Evolutionary conservation across 2,888 invertebrate genomes (phyloP).

Genomic region (Steinernema scapterisci): DNA sequence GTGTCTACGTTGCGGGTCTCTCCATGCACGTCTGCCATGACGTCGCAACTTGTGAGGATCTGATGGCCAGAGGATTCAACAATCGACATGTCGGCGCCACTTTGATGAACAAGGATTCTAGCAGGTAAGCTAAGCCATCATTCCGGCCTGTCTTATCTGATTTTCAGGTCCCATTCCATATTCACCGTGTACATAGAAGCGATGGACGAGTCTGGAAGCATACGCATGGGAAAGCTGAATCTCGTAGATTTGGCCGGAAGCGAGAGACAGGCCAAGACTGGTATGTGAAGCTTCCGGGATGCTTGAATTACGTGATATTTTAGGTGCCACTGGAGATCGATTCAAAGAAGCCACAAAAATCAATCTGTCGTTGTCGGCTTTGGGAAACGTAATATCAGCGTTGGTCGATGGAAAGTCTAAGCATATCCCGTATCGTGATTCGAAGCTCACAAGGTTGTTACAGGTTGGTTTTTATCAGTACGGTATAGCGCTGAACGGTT

Average conservation of each 20-base stretch:
- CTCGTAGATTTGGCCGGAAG: conserved; percentile 87
- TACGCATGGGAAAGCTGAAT: conserved; percentile 79
- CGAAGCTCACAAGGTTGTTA: conserved; percentile 80
- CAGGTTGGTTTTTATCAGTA: conserved; percentile 71
- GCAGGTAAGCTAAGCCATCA: conserved; percentile 37
- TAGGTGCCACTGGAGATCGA: conserved; percentile 82
- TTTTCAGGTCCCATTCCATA: conserved; percentile 82
- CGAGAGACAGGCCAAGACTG: conserved; percentile 81
- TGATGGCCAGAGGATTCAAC: conserved; percentile 79
- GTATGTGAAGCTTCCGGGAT: neutral
- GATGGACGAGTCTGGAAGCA: conserved; percentile 74
- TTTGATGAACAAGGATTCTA: conserved; percentile 81
- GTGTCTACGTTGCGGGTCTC: conserved; percentile 70
- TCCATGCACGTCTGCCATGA: conserved; percentile 78
- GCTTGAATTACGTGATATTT: conserved; percentile 50
- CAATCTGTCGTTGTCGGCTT: conserved; percentile 82
- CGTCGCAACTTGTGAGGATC: conserved; percentile 78
- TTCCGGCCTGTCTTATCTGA: neutral
- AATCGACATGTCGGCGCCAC: conserved; percentile 84
- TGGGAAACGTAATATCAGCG: conserved; percentile 87
- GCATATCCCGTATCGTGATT: conserved; percentile 82
- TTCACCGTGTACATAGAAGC: conserved; percentile 85
- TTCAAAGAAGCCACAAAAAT: conserved; percentile 88
- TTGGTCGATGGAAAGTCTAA: conserved; percentile 80
- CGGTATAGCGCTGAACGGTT: no score